Evolutionary conservation across 64 coral and sea anemone genomes (phyloP).

Genomic region (Orbicella faveolata): DNA sequence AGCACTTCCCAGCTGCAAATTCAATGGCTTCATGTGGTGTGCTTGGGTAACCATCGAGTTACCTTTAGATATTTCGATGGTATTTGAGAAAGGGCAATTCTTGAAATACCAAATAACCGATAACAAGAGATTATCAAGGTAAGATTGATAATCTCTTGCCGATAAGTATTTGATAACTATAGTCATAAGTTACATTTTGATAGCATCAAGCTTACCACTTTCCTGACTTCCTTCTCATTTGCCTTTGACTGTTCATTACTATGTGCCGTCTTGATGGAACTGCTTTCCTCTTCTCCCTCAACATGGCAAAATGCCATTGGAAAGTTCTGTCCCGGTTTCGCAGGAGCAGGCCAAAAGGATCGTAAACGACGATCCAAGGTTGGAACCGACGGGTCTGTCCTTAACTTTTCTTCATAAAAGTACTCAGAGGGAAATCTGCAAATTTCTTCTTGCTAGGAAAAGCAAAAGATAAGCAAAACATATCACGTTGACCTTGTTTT

Average conservation of each 20-base stretch:
- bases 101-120: too few species aligned
- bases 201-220: slow-evolving; percentile 57
- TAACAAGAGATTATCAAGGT: too few species aligned
- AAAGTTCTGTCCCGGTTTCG: neutral
- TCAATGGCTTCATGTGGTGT: too few species aligned
- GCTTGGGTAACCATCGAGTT: too few species aligned
- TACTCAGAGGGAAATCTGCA: slow-evolving; percentile 70
- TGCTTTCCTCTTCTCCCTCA: slow-evolving; percentile 66
- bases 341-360: slow-evolving; percentile 62
- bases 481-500: too few species aligned
- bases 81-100: too few species aligned
- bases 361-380: neutral
- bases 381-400: slow-evolving; percentile 37
- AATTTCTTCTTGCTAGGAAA: slow-evolving; percentile 62
- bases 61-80: too few species aligned
- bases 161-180: neutral
- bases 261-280: slow-evolving; percentile 50
- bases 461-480: neutral
- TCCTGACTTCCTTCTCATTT: slow-evolving; percentile 68
- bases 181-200: neutral
- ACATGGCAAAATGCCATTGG: slow-evolving; percentile 75
- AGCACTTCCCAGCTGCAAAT: too few species aligned
- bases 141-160: too few species aligned
- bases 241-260: slow-evolving; percentile 75
- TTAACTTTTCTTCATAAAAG: slow-evolving; percentile 50